A percentile compares a stretch with the other conserved stretches of the same genome.
phyloP scores from a whole-genome alignment of 1,140 invertebrate genomes.

The Anagrus nilaparvatae region DNA sequence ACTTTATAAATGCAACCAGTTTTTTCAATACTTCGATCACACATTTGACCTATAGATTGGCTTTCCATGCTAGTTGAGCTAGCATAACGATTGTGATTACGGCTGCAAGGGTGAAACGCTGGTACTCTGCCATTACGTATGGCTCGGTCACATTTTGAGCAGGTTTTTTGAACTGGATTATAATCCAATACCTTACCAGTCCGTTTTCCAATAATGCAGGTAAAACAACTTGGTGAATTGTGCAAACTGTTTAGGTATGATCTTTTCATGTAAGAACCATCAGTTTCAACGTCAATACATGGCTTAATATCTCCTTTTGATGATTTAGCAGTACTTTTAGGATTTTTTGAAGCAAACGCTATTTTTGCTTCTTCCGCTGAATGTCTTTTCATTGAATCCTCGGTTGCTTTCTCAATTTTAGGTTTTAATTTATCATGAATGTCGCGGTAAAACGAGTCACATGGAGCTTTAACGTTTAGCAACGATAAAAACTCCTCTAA shows the following conservation, averaged over 20 bases:
- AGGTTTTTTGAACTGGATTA: slow-evolving; percentile 1
- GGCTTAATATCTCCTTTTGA: too few relatives aligned
- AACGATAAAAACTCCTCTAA: too few relatives aligned
- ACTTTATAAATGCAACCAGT: slow-evolving; percentile 6
- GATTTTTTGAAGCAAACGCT: too few relatives aligned
- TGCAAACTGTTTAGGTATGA: background rate
- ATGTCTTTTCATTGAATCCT: too few relatives aligned
- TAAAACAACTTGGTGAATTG: slow-evolving; percentile 1
- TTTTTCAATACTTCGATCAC: slow-evolving; percentile 11
- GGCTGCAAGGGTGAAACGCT: background rate
- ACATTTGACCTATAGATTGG: background rate
- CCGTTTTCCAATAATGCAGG: background rate
- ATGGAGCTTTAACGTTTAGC: too few relatives aligned
- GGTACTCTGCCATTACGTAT: background rate
- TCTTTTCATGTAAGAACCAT: slow-evolving; percentile 5
- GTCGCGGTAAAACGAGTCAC: too few relatives aligned
- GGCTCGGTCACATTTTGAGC: slow-evolving; percentile 1
- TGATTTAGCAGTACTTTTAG: too few relatives aligned
- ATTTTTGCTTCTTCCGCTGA: too few relatives aligned
- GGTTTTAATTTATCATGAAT: too few relatives aligned
- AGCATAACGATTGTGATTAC: background rate
- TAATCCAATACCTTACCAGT: background rate
- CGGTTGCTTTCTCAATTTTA: too few relatives aligned
- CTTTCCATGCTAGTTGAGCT: slow-evolving; percentile 6
- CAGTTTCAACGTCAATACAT: background rate